phyloP scores from a whole-genome alignment of 1,140 invertebrate species.

The Neodiprion lecontei region DNA sequence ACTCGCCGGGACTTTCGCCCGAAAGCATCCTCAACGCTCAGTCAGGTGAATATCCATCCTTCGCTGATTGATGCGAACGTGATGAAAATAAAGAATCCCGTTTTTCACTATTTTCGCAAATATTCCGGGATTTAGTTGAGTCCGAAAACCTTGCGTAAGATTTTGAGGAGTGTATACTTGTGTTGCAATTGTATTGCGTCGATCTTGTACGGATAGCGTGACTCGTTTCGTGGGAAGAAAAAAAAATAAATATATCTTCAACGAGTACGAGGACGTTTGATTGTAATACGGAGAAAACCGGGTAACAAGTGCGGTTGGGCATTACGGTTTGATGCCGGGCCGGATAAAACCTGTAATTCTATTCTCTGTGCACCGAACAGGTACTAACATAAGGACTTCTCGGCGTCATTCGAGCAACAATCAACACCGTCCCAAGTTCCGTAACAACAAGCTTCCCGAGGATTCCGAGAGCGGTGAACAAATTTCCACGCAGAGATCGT shows the following conservation, averaged over 20 bases:
- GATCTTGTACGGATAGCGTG: background rate
- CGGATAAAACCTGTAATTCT: no score
- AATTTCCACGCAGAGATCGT: constrained; percentile 32
- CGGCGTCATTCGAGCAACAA: constrained; percentile 41
- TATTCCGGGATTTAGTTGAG: background rate
- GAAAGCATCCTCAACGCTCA: constrained; percentile 59
- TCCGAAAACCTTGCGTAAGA: background rate
- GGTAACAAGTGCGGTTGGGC: background rate
- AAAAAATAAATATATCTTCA: background rate
- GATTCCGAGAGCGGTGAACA: constrained; percentile 49
- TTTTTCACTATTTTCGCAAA: background rate
- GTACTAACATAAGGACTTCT: constrained; percentile 38
- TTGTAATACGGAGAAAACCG: background rate
- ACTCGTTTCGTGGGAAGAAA: constrained; percentile 4
- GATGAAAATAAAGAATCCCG: no score
- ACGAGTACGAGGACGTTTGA: no score
- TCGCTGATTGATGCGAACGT: background rate
- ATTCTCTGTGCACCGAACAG: constrained; percentile 15
- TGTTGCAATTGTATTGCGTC: background rate
- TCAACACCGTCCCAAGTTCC: constrained; percentile 48
- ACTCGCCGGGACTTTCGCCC: constrained; percentile 62
- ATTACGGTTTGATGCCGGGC: no score
- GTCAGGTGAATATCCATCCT: constrained; percentile 28
- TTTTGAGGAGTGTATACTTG: background rate
- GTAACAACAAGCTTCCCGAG: constrained; percentile 54